A percentile compares a stretch with the other conserved stretches of the same genome.
These are phyloP conservation scores for Ctenopoma multispine DNA, from an alignment of 2,797 vertebrate species.

Conservation along the genomic window DNA sequence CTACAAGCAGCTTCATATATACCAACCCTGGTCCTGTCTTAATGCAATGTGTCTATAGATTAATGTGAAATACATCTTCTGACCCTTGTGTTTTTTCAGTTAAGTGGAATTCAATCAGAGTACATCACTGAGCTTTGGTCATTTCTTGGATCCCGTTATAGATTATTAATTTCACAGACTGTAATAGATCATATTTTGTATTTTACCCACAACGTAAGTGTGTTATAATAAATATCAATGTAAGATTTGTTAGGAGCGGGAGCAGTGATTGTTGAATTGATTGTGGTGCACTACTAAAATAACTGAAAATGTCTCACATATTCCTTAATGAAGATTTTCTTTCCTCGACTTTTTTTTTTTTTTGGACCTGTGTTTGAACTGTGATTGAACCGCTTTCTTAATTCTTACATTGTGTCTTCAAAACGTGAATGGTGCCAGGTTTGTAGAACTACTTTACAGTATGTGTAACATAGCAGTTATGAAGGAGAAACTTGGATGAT, in stretches of 20 bases:
- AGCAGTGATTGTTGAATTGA: conserved; percentile 1
- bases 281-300: conserved; percentile 25
- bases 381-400: conserved; percentile 23
- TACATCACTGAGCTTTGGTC: conserved; percentile 4
- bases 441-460: conserved; percentile 19
- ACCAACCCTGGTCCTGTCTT: background rate
- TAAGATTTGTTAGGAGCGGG: background rate
- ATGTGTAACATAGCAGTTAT: background rate
- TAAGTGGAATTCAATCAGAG: conserved; percentile 11
- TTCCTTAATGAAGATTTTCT: conserved; percentile 4
- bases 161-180: background rate
- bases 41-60: background rate
- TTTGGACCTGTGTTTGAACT: conserved; percentile 13
- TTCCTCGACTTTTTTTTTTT: background rate
- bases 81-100: background rate
- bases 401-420: conserved; percentile 13
- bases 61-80: background rate
- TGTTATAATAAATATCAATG: background rate
- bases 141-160: background rate
- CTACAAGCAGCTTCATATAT: background rate
- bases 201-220: background rate
- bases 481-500: conserved; percentile 6
- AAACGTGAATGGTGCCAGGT: conserved; percentile 3
- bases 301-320: background rate
- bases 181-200: background rate